phyloP scores from a whole-genome alignment of 2,113 vertebrate species.

The Larimichthys crocea region DNA sequence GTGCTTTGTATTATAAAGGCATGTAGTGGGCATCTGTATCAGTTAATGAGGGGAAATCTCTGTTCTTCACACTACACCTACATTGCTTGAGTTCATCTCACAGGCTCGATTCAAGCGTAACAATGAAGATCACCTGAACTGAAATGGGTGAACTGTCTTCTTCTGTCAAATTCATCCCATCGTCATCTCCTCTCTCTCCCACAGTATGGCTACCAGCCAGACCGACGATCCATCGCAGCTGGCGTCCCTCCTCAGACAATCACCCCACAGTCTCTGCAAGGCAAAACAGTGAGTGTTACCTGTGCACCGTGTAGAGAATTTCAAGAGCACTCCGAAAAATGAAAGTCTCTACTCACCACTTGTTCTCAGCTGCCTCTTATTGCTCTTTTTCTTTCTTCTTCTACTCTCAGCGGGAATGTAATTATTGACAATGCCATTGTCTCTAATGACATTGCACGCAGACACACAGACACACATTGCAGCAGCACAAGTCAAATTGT shows the following conservation, averaged over 20 bases:
- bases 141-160: not conserved
- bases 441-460: not conserved
- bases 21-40: not conserved
- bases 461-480: not conserved
- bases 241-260: constrained; percentile 86
- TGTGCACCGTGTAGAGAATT: not conserved
- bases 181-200: not conserved
- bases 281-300: constrained; percentile 91
- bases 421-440: constrained; percentile 24
- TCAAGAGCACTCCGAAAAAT: not conserved
- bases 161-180: not conserved
- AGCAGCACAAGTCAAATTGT: not conserved
- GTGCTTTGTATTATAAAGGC: no score
- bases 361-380: not conserved
- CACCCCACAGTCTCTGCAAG: constrained; percentile 91
- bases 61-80: no score
- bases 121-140: not conserved
- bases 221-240: constrained; percentile 88
- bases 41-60: not conserved
- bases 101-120: no score
- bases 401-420: not conserved
- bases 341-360: not conserved
- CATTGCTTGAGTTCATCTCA: no score
- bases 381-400: not conserved
- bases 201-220: constrained; percentile 88